These are phyloP conservation scores for Amazona vittata DNA, from an alignment of 2,113 vertebrate genomes.

Conservation along the genomic window DNA sequence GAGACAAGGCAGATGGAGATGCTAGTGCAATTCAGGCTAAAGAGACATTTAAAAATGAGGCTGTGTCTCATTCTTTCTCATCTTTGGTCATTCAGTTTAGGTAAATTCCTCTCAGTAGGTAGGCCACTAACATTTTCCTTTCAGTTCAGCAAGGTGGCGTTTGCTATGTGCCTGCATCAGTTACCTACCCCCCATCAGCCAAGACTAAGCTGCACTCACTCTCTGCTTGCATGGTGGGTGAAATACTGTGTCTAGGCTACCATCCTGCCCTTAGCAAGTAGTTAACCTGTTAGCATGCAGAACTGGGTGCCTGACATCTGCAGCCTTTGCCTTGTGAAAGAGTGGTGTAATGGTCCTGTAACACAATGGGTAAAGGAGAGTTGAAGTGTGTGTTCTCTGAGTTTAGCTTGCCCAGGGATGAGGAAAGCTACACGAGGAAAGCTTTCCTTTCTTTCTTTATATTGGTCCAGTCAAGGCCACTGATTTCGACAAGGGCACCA, in stretches of 20 bases:
- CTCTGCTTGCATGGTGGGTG: not conserved
- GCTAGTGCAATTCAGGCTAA: not conserved
- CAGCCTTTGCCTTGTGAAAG: not conserved
- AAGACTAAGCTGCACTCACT: not conserved
- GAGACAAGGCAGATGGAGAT: constrained; percentile 1
- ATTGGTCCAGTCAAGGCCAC: not conserved
- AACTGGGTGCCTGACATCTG: accelerated
- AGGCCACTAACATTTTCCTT: not conserved
- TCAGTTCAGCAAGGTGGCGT: not conserved
- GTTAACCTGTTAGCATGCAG: accelerated
- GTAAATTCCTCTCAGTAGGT: not conserved
- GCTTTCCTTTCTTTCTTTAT: not conserved
- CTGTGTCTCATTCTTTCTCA: not conserved
- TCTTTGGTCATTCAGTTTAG: not conserved
- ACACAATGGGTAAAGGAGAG: not conserved
- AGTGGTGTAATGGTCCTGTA: not conserved
- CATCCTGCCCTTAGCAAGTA: not conserved
- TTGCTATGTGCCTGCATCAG: not conserved
- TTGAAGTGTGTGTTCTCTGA: not conserved
- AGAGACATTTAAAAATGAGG: not conserved
- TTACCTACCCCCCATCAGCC: not conserved
- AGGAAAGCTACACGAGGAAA: not conserved
- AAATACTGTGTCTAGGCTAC: not conserved
- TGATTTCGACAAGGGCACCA: not conserved
- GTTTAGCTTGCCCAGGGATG: not conserved